Evolutionary conservation across 2,113 vertebrate species (phyloP), one percentile per base, ranked within the genome.

Genomic region (Tachuris rubrigastra): DNA sequence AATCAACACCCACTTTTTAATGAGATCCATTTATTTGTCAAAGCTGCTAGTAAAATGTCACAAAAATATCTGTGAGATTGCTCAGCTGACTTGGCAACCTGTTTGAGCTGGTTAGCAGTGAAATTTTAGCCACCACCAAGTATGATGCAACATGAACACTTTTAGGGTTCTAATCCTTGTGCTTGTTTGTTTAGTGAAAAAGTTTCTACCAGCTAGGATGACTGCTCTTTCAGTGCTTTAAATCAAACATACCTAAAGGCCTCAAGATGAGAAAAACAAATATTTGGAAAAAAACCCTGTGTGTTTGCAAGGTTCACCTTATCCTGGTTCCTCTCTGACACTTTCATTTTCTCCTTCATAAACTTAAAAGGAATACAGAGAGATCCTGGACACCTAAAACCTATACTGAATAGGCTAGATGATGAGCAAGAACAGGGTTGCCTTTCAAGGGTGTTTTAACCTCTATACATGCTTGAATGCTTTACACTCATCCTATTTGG

Each of bases 261-360:
- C 92, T 97, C 92, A 91, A 98, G 96, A 96, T 93, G 96, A 98
- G 95, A 97, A 97, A 98, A 97, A 96, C 69, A 97, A 98, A 97
- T 97, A 98, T 96, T 97, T 97, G 84, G 28, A 31, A 88, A 95
- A 94, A 82, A 75, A 7, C 0, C 72, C 86, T 90, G 53, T 75
- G 76, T 96, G 77, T 93, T 96, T 85, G 30, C 8, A 85, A 76
- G 59, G 60, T 93, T 94, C 78, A 31, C 87, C n/a, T 72, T 75
- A 69, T 66, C 39, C 33, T 80, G 58, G 16, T 33, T 97, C 89
- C 66, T 92, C 55, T 91, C 87, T 89, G 86, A 90, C 84, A 87
- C 91, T 96, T 97, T 96, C 47, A 80, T 95, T 91, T 97, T 91
- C 83, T 81, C 95, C 77, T 95, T 77, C 86, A 83, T 89, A 87